phyloP scores from a whole-genome alignment of 2,888 invertebrate genomes.

The Drosophila quinaria region DNA sequence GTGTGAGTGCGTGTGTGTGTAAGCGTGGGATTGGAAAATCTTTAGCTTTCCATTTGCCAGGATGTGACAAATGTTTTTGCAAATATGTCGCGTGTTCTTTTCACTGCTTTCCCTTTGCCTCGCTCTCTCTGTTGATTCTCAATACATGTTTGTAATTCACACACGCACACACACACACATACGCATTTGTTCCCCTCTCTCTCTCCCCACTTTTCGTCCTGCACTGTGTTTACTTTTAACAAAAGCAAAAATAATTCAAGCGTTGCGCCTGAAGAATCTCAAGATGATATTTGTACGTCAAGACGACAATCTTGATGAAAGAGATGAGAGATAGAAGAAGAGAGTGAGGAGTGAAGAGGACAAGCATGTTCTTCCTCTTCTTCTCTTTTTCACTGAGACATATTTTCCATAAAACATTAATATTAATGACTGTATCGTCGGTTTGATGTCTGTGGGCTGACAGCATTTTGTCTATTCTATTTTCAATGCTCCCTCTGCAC shows the following conservation, averaged over 20 bases:
- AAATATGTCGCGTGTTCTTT: conserved; percentile 64
- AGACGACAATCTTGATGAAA: conserved; percentile 15
- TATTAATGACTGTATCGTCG: conserved; percentile 62
- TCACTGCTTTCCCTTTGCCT: conserved; percentile 14
- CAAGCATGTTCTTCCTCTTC: not conserved
- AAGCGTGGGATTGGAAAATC: conserved; percentile 40
- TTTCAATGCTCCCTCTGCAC: not conserved
- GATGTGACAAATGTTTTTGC: conserved; percentile 75
- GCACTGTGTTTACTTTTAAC: conserved; percentile 71
- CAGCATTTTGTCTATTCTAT: conserved; percentile 31
- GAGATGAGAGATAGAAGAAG: not conserved
- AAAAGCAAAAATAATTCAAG: conserved; percentile 76
- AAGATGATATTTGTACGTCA: conserved; percentile 51
- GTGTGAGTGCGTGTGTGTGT: not conserved
- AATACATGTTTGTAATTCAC: conserved; percentile 30
- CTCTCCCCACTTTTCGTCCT: conserved; percentile 15
- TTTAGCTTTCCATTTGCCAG: conserved; percentile 63
- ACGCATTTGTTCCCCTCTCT: conserved; percentile 18
- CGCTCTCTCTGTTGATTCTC: conserved; percentile 33
- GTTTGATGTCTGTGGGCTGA: conserved; percentile 17
- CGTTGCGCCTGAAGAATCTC: conserved; percentile 62
- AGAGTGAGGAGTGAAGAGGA: conserved; percentile 1
- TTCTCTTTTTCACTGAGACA: conserved; percentile 3
- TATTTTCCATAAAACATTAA: conserved; percentile 47
- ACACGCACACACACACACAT: conserved; percentile 30